A percentile compares a stretch with the other conserved stretches of the same genome.
These are phyloP conservation scores for Zygogramma bicolorata DNA, from an alignment of 2,888 invertebrate genomes.

Conservation along the genomic window DNA sequence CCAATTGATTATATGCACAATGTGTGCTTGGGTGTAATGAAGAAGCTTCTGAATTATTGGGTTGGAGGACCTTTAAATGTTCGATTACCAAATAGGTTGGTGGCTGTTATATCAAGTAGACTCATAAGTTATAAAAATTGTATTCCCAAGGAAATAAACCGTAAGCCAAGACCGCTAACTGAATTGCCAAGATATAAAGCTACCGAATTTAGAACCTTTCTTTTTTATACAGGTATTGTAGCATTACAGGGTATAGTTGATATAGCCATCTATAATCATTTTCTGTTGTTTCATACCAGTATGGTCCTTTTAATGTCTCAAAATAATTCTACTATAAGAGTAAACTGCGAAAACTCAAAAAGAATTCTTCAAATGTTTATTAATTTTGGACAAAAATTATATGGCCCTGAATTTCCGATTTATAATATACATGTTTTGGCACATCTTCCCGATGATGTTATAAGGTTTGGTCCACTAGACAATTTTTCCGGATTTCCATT, in stretches of 20 bases:
- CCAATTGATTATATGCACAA: background rate
- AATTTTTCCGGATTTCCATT: conserved; percentile 39
- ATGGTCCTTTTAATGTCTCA: background rate
- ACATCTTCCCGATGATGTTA: conserved; percentile 41
- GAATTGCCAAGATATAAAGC: background rate
- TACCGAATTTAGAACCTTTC: background rate
- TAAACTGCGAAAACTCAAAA: background rate
- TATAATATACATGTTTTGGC: conserved; percentile 40
- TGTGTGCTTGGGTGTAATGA: background rate
- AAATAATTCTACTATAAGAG: background rate
- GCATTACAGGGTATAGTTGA: background rate
- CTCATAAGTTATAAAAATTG: background rate
- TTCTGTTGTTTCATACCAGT: background rate
- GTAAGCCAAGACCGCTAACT: background rate
- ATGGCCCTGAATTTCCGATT: conserved; percentile 38
- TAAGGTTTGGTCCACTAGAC: conserved; percentile 33
- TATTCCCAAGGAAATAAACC: background rate
- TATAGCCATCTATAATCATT: background rate
- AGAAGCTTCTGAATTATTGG: background rate
- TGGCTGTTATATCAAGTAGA: background rate
- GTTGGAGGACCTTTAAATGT: background rate
- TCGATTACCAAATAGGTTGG: background rate
- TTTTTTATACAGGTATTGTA: background rate
- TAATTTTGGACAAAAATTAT: conserved; percentile 17
- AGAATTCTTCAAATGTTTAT: background rate